Evolutionary conservation across 1,140 invertebrate genomes (phyloP).

Genomic region (Diabrotica virgifera): DNA sequence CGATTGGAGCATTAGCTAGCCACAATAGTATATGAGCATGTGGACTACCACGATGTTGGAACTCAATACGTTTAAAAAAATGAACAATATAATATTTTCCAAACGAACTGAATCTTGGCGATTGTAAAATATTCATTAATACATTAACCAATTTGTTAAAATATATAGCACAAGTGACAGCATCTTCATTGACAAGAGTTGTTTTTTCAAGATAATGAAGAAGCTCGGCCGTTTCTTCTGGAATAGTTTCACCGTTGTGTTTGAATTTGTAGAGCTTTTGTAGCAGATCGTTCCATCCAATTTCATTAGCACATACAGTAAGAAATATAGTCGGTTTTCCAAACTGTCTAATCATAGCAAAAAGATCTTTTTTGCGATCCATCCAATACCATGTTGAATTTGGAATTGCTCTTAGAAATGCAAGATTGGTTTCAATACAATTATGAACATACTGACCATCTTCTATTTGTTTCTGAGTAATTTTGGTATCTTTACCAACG

Average conservation of each 20-base stretch:
- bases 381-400: conserved; percentile 42
- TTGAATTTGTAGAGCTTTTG: conserved; percentile 43
- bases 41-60: conserved; percentile 49
- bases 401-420: conserved; percentile 35
- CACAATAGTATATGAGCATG: conserved; percentile 41
- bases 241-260: conserved; percentile 36
- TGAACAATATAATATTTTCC: conserved; percentile 38
- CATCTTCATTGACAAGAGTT: conserved; percentile 47
- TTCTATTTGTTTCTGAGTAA: conserved; percentile 4
- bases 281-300: conserved; percentile 44
- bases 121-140: conserved; percentile 29
- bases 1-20: conserved; percentile 33
- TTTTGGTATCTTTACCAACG: conserved; percentile 4
- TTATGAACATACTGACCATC: conserved; percentile 14
- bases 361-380: conserved; percentile 46
- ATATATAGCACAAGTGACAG: too few relatives aligned
- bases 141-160: conserved; percentile 44
- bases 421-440: conserved; percentile 25
- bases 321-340: conserved; percentile 45
- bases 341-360: conserved; percentile 48
- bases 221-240: conserved; percentile 23
- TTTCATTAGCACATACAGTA: conserved; percentile 47
- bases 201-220: conserved; percentile 38
- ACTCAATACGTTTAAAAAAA: conserved; percentile 49
- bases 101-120: conserved; percentile 16